Evolutionary conservation across 2,797 vertebrate genomes (phyloP).

Genomic region (Miichthys miiuy): DNA sequence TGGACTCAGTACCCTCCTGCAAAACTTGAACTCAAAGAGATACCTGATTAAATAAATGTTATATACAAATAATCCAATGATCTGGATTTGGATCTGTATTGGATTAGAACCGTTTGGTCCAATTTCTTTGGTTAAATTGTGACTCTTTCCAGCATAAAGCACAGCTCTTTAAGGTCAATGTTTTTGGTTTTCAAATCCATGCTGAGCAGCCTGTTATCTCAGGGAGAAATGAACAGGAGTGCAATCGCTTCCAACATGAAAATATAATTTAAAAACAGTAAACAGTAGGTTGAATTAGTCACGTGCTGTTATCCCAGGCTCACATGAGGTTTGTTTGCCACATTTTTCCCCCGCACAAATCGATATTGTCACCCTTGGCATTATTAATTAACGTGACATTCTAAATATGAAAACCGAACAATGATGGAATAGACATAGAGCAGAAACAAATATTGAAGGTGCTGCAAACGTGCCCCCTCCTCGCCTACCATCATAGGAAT

Average conservation of each 20-base stretch:
- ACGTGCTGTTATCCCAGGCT: neutral
- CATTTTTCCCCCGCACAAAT: conserved; percentile 26
- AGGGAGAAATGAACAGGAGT: neutral
- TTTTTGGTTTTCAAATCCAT: neutral
- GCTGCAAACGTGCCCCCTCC: neutral
- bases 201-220: neutral
- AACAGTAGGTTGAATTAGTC: neutral
- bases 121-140: neutral
- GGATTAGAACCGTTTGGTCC: neutral
- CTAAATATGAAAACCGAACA: conserved; percentile 39
- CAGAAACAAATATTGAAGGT: conserved; percentile 1
- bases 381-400: conserved; percentile 38
- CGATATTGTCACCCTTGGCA: conserved; percentile 5
- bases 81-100: neutral
- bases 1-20: neutral
- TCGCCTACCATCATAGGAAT: neutral
- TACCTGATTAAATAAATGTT: neutral
- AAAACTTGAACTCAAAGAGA: neutral
- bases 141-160: neutral
- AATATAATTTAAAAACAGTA: neutral
- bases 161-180: neutral
- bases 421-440: conserved; percentile 9
- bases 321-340: conserved; percentile 1
- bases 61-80: neutral
- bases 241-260: neutral